Evolutionary conservation across 2,888 invertebrate species (phyloP).

Genomic region (Leucophenga montana): DNA sequence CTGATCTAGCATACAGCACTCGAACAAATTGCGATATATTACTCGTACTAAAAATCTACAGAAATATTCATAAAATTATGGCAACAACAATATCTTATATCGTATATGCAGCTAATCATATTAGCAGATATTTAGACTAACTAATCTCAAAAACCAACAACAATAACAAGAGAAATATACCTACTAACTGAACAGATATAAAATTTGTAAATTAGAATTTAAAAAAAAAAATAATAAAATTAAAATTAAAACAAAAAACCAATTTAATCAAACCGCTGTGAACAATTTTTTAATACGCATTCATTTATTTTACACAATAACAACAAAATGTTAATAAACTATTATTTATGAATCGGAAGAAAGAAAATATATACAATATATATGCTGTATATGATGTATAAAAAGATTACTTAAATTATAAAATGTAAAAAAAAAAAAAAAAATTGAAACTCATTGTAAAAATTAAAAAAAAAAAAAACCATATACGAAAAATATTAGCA

Average conservation of each 20-base stretch:
- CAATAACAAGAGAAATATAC: background rate
- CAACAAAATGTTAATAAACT: background rate
- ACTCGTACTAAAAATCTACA: background rate
- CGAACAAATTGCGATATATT: too few species aligned
- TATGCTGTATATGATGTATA: background rate
- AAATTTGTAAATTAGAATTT: background rate
- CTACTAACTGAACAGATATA: slow-evolving; percentile 14
- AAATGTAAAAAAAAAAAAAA: slow-evolving; percentile 6
- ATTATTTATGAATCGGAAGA: slow-evolving; percentile 4
- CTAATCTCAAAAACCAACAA: background rate
- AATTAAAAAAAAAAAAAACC: slow-evolving; percentile 2
- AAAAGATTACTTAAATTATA: background rate
- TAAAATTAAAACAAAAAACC: slow-evolving; percentile 34
- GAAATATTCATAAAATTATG: background rate
- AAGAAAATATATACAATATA: slow-evolving; percentile 10
- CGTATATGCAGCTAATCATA: too few species aligned
- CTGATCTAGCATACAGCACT: too few species aligned
- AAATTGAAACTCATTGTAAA: slow-evolving; percentile 17
- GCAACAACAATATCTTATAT: background rate
- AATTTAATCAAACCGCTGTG: slow-evolving; percentile 50
- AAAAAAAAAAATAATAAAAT: slow-evolving; percentile 36
- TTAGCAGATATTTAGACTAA: too few species aligned
- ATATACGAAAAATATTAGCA: slow-evolving; percentile 2
- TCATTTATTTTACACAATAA: slow-evolving; percentile 38
- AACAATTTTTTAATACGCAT: slow-evolving; percentile 46